Evolutionary conservation across 2,888 invertebrate genomes (phyloP).

Genomic region (Synanthedon myopaeformis): DNA sequence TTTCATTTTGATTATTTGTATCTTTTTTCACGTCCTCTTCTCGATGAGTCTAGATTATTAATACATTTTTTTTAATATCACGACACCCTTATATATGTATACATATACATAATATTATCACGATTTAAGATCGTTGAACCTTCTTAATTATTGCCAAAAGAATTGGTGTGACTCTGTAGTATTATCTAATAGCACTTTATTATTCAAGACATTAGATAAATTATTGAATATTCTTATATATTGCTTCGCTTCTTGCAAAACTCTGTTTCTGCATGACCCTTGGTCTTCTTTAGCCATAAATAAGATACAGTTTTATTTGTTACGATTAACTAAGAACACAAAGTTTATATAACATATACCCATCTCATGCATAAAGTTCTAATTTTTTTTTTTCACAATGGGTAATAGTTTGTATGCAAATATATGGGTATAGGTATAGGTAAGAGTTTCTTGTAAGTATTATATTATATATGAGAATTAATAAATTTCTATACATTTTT

Average conservation of each 20-base stretch:
- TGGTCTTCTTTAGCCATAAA: not conserved
- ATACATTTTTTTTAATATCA: slow-evolving; percentile 34
- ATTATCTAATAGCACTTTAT: not conserved
- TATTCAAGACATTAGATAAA: not conserved
- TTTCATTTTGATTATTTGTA: slow-evolving; percentile 46
- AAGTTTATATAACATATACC: too few relatives aligned
- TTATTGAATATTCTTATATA: too few relatives aligned
- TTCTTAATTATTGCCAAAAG: slow-evolving; percentile 31
- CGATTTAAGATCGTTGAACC: slow-evolving; percentile 1
- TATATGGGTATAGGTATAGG: too few relatives aligned
- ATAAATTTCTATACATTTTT: too few relatives aligned
- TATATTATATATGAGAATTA: too few relatives aligned
- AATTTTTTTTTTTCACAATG: too few relatives aligned
- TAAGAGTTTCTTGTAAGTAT: too few relatives aligned
- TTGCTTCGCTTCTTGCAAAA: not conserved
- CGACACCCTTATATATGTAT: slow-evolving; percentile 64
- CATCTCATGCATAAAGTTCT: too few relatives aligned
- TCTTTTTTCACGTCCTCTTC: slow-evolving; percentile 32
- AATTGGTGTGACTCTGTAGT: not conserved
- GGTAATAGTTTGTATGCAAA: too few relatives aligned
- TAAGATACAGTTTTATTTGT: too few relatives aligned
- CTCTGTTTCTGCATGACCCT: not conserved
- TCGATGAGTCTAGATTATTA: slow-evolving; percentile 28
- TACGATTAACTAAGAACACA: too few relatives aligned
- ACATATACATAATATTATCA: slow-evolving; percentile 11